These are phyloP conservation scores for Coleophora flavipennella DNA, from an alignment of 2,888 invertebrate genomes.

Conservation along the genomic window DNA sequence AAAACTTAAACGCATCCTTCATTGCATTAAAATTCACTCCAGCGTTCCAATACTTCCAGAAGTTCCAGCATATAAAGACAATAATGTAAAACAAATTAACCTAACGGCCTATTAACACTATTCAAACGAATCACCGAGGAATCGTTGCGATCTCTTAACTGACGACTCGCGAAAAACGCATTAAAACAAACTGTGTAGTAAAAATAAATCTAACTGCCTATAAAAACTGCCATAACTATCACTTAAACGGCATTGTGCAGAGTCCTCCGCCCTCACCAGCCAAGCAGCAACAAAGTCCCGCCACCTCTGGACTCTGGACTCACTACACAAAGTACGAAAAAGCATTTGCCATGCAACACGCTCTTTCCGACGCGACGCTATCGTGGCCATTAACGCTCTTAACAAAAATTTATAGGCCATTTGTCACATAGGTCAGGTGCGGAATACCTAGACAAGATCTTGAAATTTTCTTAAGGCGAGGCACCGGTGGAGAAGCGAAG, in stretches of 20 bases:
- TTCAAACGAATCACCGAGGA: constrained; percentile 48
- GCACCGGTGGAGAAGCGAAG: too few species aligned
- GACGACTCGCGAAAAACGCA: constrained; percentile 53
- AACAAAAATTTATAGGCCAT: constrained; percentile 35
- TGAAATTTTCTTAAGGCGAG: too few species aligned
- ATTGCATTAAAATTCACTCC: too few species aligned
- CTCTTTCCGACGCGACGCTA: constrained; percentile 20
- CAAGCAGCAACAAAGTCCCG: constrained; percentile 43
- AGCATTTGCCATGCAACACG: constrained; percentile 26
- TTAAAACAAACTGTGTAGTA: constrained; percentile 71
- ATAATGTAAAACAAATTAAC: too few species aligned
- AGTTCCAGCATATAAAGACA: too few species aligned
- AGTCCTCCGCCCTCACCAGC: constrained; percentile 45
- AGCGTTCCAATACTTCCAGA: too few species aligned
- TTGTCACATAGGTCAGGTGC: constrained; percentile 28
- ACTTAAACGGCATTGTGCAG: constrained; percentile 64
- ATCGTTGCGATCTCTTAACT: constrained; percentile 48
- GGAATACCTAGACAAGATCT: constrained; percentile 18
- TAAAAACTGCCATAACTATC: constrained; percentile 73
- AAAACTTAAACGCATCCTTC: too few species aligned
- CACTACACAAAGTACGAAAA: constrained; percentile 27
- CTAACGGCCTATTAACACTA: constrained; percentile 22
- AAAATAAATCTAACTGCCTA: constrained; percentile 73
- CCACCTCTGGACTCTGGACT: constrained; percentile 14
- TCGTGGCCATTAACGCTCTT: constrained; percentile 21